Evolutionary conservation across 2,113 vertebrate species (phyloP).

Genomic region (Tor tambroides): DNA sequence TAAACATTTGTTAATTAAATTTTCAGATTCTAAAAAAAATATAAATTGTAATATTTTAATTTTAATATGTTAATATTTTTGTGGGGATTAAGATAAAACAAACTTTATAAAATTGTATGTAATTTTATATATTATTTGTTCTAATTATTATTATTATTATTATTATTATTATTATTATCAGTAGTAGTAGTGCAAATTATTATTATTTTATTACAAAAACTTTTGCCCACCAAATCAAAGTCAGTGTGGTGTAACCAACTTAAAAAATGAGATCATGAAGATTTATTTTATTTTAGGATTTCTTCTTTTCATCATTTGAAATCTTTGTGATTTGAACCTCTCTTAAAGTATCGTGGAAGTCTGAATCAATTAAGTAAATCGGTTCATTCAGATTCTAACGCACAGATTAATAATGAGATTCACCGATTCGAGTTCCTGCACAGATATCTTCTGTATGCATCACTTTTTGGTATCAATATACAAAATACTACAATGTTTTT

Average conservation of each 20-base stretch:
- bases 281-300: background rate
- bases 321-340: background rate
- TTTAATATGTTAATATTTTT: background rate
- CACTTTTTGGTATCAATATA: background rate
- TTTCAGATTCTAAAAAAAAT: background rate
- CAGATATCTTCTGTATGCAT: background rate
- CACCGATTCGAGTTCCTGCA: no score
- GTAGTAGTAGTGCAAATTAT: no score
- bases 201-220: background rate
- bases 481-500: background rate
- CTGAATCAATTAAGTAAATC: background rate
- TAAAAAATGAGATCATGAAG: no score
- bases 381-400: background rate
- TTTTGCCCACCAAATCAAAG: no score
- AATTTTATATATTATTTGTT: no score
- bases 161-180: no score
- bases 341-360: background rate
- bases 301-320: background rate
- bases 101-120: no score
- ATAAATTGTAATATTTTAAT: no score
- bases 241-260: no score
- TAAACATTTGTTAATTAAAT: background rate
- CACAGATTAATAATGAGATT: no score
- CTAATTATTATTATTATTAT: no score
- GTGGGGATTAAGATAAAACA: background rate